A percentile compares a stretch with the other conserved stretches of the same genome.
These are phyloP conservation scores for Lymantria dispar DNA, from an alignment of 2,888 invertebrate genomes.

Conservation along the genomic window DNA sequence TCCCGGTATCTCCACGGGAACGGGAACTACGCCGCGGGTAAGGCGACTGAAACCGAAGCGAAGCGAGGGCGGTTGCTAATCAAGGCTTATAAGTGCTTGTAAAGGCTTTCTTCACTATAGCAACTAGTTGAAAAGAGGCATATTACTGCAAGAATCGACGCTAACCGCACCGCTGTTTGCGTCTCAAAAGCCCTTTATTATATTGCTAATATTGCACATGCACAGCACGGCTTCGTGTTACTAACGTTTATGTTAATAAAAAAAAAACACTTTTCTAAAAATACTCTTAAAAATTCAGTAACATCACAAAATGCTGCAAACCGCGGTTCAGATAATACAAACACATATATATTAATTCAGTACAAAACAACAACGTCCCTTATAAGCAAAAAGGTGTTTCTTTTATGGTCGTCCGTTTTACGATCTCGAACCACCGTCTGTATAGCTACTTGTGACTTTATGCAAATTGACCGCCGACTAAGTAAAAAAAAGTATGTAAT, in stretches of 20 bases:
- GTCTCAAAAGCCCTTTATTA: no score
- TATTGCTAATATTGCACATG: no score
- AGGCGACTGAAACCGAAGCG: no score
- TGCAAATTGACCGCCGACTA: constrained; percentile 60
- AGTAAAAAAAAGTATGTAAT: constrained; percentile 47
- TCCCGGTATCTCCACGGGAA: no score
- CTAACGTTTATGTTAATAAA: background rate
- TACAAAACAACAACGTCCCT: constrained; percentile 42
- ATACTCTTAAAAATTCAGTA: constrained; percentile 10
- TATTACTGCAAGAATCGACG: no score
- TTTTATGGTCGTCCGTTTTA: constrained; percentile 70
- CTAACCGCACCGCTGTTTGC: no score
- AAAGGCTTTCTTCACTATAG: no score
- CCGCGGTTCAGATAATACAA: constrained; percentile 33
- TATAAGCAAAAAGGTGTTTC: constrained; percentile 66
- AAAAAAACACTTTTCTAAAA: background rate
- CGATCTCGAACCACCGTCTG: constrained; percentile 51
- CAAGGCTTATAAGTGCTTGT: no score
- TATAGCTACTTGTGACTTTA: constrained; percentile 70
- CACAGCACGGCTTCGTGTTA: no score
- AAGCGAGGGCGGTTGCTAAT: no score
- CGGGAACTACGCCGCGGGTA: no score
- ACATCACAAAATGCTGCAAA: constrained; percentile 27
- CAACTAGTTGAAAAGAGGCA: no score
- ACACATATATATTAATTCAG: constrained; percentile 41